A percentile compares a stretch with the other conserved stretches of the same genome.
Evolutionary conservation across 2,888 invertebrate genomes (phyloP).

Genomic region (Calameuta filiformis): DNA sequence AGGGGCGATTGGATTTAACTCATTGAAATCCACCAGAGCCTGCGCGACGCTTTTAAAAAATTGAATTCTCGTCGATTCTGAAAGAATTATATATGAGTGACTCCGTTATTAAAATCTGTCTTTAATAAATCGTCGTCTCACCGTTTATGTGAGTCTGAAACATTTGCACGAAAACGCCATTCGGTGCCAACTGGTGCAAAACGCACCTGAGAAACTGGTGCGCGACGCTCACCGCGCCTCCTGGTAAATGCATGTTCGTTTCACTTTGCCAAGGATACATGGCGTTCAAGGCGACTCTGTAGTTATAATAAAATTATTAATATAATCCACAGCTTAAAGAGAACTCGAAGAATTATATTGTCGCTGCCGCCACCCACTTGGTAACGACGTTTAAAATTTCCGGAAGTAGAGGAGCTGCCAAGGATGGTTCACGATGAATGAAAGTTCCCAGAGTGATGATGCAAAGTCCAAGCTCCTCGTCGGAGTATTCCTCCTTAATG

Average conservation of each 20-base stretch:
- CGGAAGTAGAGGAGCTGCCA: conserved; percentile 94
- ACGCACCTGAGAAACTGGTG: conserved; percentile 97
- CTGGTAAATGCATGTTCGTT: conserved; percentile 88
- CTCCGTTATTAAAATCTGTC: not conserved
- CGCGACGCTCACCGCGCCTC: conserved; percentile 94
- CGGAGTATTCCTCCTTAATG: conserved; percentile 91
- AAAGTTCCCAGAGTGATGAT: conserved; percentile 95
- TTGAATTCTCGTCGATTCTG: conserved; percentile 79
- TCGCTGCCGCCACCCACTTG: conserved; percentile 71
- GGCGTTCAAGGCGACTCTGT: conserved; percentile 79
- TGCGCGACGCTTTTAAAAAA: conserved; percentile 95
- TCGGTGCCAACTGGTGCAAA: conserved; percentile 95
- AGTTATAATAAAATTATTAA: conserved; percentile 15
- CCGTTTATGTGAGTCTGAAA: conserved; percentile 91
- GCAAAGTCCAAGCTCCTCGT: conserved; percentile 95
- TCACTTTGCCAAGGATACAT: conserved; percentile 92
- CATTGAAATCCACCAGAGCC: conserved; percentile 94
- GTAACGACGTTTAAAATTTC: conserved; percentile 90
- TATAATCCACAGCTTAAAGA: not conserved
- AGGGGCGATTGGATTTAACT: conserved; percentile 94
- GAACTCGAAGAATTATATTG: not conserved
- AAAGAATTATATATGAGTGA: conserved; percentile 21
- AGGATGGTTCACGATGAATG: conserved; percentile 93
- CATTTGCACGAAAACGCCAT: conserved; percentile 96
- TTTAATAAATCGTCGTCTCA: conserved; percentile 59